phyloP scores from a whole-genome alignment of 2,797 vertebrate genomes.

The Accipiter fasciatus region DNA sequence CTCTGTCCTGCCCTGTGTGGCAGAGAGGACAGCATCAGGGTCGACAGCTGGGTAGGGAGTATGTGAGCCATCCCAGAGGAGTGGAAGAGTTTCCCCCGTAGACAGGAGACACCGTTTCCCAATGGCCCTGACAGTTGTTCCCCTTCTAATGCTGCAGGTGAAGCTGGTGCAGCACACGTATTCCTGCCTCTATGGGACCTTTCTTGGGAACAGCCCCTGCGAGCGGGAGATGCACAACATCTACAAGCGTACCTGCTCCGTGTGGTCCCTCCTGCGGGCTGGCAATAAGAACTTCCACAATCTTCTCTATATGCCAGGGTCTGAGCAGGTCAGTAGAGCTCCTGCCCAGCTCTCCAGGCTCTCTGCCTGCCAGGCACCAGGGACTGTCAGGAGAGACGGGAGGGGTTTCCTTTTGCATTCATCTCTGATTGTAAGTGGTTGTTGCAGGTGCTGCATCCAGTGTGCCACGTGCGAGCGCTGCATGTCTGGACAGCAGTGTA shows the following conservation, averaged over 20 bases:
- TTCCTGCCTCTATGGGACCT: constrained; percentile 96
- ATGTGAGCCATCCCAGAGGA: background rate
- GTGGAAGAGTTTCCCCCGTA: background rate
- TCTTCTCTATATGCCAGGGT: constrained; percentile 93
- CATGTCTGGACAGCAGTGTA: constrained; percentile 98
- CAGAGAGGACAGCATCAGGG: background rate
- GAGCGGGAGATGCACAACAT: constrained; percentile 93
- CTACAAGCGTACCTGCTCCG: constrained; percentile 93
- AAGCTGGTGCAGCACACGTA: constrained; percentile 98
- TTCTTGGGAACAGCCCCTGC: constrained; percentile 93
- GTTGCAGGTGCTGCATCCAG: constrained; percentile 91
- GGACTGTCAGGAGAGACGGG: background rate
- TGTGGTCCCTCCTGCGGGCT: constrained; percentile 92
- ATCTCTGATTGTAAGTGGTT: background rate
- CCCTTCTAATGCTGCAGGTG: constrained; percentile 76
- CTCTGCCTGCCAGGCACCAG: background rate
- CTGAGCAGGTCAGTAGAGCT: constrained; percentile 85
- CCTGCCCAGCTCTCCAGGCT: background rate
- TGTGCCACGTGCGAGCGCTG: constrained; percentile 94
- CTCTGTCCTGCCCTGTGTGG: background rate
- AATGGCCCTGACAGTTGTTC: background rate
- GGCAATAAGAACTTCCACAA: constrained; percentile 99
- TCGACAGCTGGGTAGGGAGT: background rate
- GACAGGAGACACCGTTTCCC: background rate
- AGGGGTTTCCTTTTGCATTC: accelerated